These are phyloP conservation scores for Yponomeuta malinellus DNA, from an alignment of 2,888 invertebrate genomes.

Conservation along the genomic window DNA sequence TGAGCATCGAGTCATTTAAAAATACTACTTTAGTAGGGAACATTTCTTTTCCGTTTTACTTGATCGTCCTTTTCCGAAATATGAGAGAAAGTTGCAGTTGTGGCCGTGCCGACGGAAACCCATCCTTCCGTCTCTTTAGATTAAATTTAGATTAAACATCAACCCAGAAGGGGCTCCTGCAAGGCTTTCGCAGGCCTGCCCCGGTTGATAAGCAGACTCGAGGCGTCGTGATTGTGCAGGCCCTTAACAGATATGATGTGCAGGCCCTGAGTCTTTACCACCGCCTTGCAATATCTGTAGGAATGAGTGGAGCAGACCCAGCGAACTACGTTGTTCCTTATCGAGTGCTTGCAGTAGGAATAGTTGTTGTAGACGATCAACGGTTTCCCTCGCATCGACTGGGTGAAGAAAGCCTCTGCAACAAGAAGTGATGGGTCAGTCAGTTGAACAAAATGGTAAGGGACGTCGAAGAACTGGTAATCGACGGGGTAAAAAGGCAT, in stretches of 20 bases:
- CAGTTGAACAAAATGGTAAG: not conserved
- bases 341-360: slow-evolving; percentile 58
- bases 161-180: not conserved
- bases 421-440: slow-evolving; percentile 4
- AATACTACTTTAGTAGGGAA: too few relatives aligned
- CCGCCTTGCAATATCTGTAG: slow-evolving; percentile 62
- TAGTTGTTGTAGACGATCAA: slow-evolving; percentile 56
- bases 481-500: too few relatives aligned
- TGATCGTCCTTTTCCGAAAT: too few relatives aligned
- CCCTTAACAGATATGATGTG: slow-evolving; percentile 58
- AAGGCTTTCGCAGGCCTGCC: slow-evolving; percentile 19
- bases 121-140: too few relatives aligned
- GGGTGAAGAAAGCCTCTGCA: slow-evolving; percentile 48
- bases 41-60: too few relatives aligned
- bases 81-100: too few relatives aligned
- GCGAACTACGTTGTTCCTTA: slow-evolving; percentile 45
- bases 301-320: slow-evolving; percentile 69
- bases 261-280: slow-evolving; percentile 53
- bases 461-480: too few relatives aligned
- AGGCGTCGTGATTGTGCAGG: slow-evolving; percentile 57
- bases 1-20: too few relatives aligned
- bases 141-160: not conserved
- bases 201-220: slow-evolving; percentile 51
- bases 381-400: slow-evolving; percentile 57
- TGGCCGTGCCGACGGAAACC: too few relatives aligned